phyloP scores from a whole-genome alignment of 2,113 vertebrate species.

The Aix galericulata region DNA sequence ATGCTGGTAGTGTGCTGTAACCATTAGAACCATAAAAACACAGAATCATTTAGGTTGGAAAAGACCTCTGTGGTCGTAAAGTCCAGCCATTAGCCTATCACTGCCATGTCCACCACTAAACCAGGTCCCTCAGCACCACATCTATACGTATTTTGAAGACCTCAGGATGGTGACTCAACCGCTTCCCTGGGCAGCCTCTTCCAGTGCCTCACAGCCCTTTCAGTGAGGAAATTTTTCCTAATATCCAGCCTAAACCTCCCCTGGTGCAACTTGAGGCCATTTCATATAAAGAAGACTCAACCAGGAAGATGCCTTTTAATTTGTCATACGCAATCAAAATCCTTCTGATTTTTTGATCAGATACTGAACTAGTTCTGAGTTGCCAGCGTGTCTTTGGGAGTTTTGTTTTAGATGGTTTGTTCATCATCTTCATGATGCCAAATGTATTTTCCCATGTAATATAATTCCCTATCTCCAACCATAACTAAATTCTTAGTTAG shows the following conservation, averaged over 20 bases:
- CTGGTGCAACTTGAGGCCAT: too few species aligned
- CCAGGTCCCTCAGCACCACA: too few species aligned
- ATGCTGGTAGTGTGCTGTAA: neutral
- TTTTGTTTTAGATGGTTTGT: fast-evolving
- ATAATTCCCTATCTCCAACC: neutral
- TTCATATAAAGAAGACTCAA: neutral
- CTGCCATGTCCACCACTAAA: too few species aligned
- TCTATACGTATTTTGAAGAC: too few species aligned
- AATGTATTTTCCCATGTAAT: fast-evolving
- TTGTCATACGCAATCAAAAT: neutral
- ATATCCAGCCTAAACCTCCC: too few species aligned
- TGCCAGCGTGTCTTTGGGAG: neutral
- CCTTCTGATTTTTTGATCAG: neutral
- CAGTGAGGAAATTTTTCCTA: too few species aligned
- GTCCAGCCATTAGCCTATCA: too few species aligned
- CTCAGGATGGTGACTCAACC: too few species aligned
- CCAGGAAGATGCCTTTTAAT: fast-evolving
- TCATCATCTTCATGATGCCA: neutral
- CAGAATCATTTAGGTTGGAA: too few species aligned
- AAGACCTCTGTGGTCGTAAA: too few species aligned
- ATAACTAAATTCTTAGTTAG: neutral
- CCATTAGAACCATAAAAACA: neutral
- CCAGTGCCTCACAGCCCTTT: too few species aligned
- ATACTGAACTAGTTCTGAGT: neutral
- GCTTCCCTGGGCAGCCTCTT: too few species aligned